Base-by-base conservation (phyloP, 1,140 invertebrate species). In the Heliconius nattereri region DNA sequence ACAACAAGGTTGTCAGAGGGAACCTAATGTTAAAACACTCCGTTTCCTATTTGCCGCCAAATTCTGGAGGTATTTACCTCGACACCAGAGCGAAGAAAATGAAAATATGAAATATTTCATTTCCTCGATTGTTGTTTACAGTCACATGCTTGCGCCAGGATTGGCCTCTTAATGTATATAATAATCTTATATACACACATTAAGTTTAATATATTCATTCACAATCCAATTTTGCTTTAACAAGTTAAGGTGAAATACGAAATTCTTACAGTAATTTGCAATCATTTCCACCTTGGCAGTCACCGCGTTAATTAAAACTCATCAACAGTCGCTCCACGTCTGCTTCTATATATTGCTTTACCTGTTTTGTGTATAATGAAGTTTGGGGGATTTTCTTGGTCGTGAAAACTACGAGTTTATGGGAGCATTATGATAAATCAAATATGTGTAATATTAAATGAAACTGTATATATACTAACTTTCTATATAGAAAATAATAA, bases 271-370 rank as follows among this genome's bases (percentile, higher is more conserved):
- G 23, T 66, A 66, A 66, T 66, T 66, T 66, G 60, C 60, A 66
- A 66, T 66, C 60, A 66, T 66, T 66, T 66, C 60, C 60, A 66
- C 60, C 26, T 19, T 66, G 60, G 60, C 60, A 66, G 60, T 66
- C 60, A 66, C 60, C 60, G 60, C 60, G 60, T 66, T 66, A 66
- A 66, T 66, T 66, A 66, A 66, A 66, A 66, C 26, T 66, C 60
- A 66, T 66, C 60, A 66, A 66, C 60, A 66, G 60, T 66, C 60
- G 60, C 60, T 66, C 60, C 60, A 66, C 60, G 60, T 66, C 60
- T 26, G 26, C 23, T 66, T 5, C 60, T 66, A 26, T 66, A 66
- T 29, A 66, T 66, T 66, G 60, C 60, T 66, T 66, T 66, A 66
- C 23, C 26, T 66, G 26, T 66, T 66, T 66, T 66, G 26, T 66